Base-by-base conservation (phyloP, 1,140 invertebrate species). In the Acromyrmex charruanus region DNA sequence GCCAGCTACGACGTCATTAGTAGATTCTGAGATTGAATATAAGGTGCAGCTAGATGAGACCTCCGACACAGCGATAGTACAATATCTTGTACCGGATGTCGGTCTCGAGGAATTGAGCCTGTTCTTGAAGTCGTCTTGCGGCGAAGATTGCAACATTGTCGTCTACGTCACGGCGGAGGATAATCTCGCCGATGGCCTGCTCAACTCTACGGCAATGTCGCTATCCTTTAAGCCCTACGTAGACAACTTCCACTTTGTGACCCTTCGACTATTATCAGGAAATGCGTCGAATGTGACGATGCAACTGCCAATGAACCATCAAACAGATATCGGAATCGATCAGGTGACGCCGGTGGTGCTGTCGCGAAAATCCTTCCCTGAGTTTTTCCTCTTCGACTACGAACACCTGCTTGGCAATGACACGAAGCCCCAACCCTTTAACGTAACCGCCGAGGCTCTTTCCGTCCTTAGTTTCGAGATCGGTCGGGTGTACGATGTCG, bases 381-480 rank as follows among this genome's bases (percentile, higher is more conserved):
- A 97, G 65, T 97, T 97, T 90, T 98, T 97, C 90, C 95, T 96
- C 14, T 97, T 97, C 88, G 97, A 97, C 51, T 98, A 97, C 88
- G 97, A 97, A 84, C 92, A 97, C 80, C 93, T 96, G 0, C 94
- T 95, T 0, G 96, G 95, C 58, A 96, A 97, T 72, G 96, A 86
- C 93, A 97, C 75, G n/a, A 96, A 96, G 39, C 96, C 97, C 0
- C 95, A 96, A 44, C 91, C 97, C 2, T 93, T 97, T 0, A 97
- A 97, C 91, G 86, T 98, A 9, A 97, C 97, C 0, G 96, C 95
- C 0, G 94, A 95, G 51, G 95, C 95, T 66, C 94, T 97, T 10
- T 96, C 96, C 77, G 95, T 96, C 18, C 95, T 98, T 51, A 96
- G 96, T 61, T 97, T 97, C 86, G 95, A 96, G 21, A 94, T 98